phyloP scores from a whole-genome alignment of 2,797 vertebrate species.

The Micromesistius poutassou region DNA sequence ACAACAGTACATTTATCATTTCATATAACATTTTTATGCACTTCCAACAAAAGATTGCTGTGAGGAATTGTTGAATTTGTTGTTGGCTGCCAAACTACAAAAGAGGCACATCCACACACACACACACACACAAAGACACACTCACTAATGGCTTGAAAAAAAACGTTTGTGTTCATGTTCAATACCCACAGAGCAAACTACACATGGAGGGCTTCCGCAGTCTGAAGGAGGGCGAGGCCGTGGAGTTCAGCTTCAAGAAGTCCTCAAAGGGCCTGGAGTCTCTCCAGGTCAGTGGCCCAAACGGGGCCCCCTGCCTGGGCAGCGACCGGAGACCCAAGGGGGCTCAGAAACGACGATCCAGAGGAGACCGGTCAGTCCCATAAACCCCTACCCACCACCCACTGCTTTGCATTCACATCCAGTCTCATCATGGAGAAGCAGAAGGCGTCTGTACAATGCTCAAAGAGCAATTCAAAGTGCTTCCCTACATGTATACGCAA shows the following conservation, averaged over 20 bases:
- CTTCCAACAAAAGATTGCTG: background rate
- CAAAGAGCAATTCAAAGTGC: background rate
- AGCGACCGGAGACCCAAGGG: conserved; percentile 85
- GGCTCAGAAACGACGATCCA: conserved; percentile 82
- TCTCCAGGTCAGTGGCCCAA: conserved; percentile 82
- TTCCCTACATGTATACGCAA: background rate
- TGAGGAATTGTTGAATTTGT: background rate
- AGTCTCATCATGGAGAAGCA: background rate
- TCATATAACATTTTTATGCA: too few species aligned
- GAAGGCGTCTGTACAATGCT: background rate
- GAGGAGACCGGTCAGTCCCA: conserved; percentile 80
- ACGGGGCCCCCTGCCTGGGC: conserved; percentile 82
- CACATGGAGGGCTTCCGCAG: conserved; percentile 96
- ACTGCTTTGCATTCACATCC: background rate
- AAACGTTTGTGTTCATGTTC: background rate
- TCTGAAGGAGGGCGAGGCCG: conserved; percentile 87
- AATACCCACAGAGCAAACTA: conserved; percentile 83
- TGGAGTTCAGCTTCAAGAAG: conserved; percentile 92
- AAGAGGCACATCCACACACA: background rate
- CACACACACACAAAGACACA: background rate
- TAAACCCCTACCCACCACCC: background rate
- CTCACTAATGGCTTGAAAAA: background rate
- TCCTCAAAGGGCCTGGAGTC: conserved; percentile 90
- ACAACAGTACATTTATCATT: background rate
- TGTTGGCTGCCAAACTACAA: background rate